Base-by-base conservation (phyloP, 2,797 vertebrate species). In the Sus cebifrons region DNA sequence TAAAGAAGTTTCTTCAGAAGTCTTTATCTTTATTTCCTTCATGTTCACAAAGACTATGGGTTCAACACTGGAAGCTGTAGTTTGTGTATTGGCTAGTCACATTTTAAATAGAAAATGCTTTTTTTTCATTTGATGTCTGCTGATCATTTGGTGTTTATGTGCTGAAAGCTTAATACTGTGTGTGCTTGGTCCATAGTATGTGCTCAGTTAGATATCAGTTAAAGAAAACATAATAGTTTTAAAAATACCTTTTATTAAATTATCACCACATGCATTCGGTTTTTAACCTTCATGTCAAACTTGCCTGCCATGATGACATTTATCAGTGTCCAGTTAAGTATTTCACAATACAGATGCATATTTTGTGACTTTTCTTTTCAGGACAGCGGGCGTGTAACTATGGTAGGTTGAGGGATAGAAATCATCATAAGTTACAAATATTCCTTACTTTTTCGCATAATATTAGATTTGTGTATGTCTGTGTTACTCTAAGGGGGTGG, bases 351-450 rank as follows among this genome's bases (percentile, higher is more conserved):
- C 74, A 89, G 49, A 81, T 44, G 54, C 6, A 13, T 20, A 65
- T 95, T 95, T 87, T 75, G 5, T 52, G 32, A 90, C 84, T 96
- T 95, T 98, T 92, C 92, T 94, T 58, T 95, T 94, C 16, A 93
- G 94, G 78, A 97, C 70, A 97, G 95, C 23, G 77, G 65, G 75
- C 96, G 84, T 78, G 79, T 96, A 92, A 88, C 73, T 97, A 0
- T 82, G 75, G 27, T 95, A 96, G 95, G 95, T 71, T 77, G 77
- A 74, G 65, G 52, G 81, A 77, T 95, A 70, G 64, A 97, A 95
- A 95, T 97, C 94, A 96, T 21, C 58, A 71, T 70, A 36, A 49
- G 9, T 49, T 49, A 49, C 44, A 49, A 7, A 49, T 91, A 86
- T 13, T 3, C 4, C 83, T 97, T 81, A 94, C 54, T 52, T 95